phyloP scores from a whole-genome alignment of 92 coral and sea anemone genomes.

The Chrysogorgia sp. region DNA sequence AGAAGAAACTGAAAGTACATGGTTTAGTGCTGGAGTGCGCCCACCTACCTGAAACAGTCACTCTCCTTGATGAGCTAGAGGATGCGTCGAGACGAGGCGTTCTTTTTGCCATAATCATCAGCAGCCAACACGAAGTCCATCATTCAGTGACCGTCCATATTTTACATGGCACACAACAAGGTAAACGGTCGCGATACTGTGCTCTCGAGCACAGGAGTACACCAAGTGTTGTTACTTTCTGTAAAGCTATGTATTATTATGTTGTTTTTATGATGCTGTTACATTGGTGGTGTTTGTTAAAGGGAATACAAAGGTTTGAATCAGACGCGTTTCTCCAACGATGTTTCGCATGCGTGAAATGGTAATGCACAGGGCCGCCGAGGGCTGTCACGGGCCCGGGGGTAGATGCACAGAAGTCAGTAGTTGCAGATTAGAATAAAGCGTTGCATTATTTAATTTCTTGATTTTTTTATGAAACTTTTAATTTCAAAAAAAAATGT shows the following conservation, averaged over 20 bases:
- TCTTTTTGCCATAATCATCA: conserved; percentile 85
- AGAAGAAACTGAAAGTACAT: conserved; percentile 72
- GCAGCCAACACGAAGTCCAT: conserved; percentile 96
- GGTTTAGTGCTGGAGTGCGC: conserved; percentile 92
- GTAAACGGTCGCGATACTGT: conserved; percentile 50
- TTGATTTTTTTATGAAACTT: too few species aligned
- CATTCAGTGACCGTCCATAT: conserved; percentile 97
- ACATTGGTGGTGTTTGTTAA: neutral
- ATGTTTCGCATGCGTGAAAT: too few species aligned
- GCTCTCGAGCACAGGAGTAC: neutral
- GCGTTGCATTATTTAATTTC: too few species aligned
- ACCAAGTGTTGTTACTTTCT: too few species aligned
- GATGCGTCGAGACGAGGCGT: conserved; percentile 91
- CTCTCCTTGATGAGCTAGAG: conserved; percentile 81
- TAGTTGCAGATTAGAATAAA: too few species aligned
- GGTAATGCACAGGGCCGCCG: too few species aligned
- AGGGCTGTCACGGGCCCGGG: too few species aligned
- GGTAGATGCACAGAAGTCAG: too few species aligned
- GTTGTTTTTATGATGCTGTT: neutral
- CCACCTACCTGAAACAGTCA: conserved; percentile 73
- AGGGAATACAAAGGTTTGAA: too few species aligned
- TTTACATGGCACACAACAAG: conserved; percentile 97
- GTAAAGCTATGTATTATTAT: too few species aligned
- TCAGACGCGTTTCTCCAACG: too few species aligned
- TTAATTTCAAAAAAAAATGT: too few species aligned